phyloP scores from a whole-genome alignment of 1,140 invertebrate species.

The Pentalonia nigronervosa region DNA sequence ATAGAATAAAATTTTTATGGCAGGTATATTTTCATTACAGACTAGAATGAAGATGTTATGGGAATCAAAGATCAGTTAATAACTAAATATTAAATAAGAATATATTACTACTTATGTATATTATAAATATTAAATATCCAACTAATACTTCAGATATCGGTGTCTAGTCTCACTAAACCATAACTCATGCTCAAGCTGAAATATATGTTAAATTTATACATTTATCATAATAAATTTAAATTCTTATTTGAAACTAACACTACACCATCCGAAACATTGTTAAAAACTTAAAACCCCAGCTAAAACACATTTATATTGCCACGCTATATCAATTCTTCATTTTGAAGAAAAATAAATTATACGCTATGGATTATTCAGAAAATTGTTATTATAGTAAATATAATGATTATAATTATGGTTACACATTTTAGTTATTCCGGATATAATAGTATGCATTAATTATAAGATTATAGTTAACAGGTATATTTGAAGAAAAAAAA shows the following conservation, averaged over 20 bases:
- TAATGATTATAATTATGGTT: not conserved
- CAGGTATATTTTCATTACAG: not conserved
- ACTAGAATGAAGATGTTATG: not conserved
- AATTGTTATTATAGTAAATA: not conserved
- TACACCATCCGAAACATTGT: too few species aligned
- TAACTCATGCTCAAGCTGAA: not conserved
- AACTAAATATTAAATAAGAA: too few species aligned
- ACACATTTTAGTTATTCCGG: not conserved
- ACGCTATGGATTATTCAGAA: not conserved
- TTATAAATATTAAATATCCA: not conserved
- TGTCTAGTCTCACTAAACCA: not conserved
- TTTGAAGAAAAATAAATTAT: not conserved
- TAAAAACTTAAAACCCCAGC: not conserved
- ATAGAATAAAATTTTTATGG: not conserved
- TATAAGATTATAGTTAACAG: not conserved
- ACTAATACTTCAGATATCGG: not conserved
- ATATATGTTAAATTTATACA: not conserved
- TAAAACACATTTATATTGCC: not conserved
- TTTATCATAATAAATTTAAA: not conserved
- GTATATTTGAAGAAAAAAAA: not conserved
- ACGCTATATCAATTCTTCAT: not conserved
- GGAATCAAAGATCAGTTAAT: not conserved
- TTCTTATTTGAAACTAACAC: not conserved
- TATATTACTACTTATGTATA: too few species aligned
- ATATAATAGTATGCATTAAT: not conserved